Conservation (phyloP, 2,797 vertebrate species). For the Sitta carolinensis region DNA sequence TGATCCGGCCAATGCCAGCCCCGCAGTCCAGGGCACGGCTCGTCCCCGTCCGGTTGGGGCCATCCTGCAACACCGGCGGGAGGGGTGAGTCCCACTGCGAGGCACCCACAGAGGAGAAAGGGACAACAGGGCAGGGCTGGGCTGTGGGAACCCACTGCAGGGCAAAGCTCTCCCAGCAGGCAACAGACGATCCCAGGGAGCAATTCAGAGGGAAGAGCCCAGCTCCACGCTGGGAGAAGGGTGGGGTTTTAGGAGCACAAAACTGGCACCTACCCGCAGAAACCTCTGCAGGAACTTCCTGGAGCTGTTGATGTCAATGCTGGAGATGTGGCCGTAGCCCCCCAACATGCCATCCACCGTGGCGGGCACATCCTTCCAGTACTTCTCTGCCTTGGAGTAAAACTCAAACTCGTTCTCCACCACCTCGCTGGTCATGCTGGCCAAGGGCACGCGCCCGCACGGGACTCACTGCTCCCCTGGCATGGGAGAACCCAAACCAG, state of each 20-base stretch:
- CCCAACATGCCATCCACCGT: slow-evolving; percentile 97
- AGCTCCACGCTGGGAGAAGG: not conserved
- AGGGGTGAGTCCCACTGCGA: not conserved
- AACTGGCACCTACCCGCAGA: slow-evolving; percentile 82
- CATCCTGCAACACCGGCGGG: slow-evolving; percentile 76
- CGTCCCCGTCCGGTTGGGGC: slow-evolving; percentile 81
- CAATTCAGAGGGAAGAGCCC: not conserved
- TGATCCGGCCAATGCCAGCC: slow-evolving; percentile 93
- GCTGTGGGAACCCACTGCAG: accelerated
- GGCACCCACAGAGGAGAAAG: not conserved
- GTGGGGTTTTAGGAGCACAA: not conserved
- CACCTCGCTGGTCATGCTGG: slow-evolving; percentile 83
- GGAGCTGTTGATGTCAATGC: slow-evolving; percentile 92
- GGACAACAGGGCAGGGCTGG: not conserved
- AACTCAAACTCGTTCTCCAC: slow-evolving; percentile 83
- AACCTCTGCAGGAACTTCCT: slow-evolving; percentile 91
- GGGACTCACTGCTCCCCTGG: not conserved
- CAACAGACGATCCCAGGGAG: not conserved
- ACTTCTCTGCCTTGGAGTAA: slow-evolving; percentile 91
- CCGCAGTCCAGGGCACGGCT: slow-evolving; percentile 93
- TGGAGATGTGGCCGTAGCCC: slow-evolving; percentile 95
- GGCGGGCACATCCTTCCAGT: slow-evolving; percentile 90
- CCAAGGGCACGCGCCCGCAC: accelerated
- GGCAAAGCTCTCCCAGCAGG: not conserved
- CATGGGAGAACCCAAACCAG: not conserved